phyloP scores from a whole-genome alignment of 1,140 invertebrate genomes.

The Solenopsis fugax region DNA sequence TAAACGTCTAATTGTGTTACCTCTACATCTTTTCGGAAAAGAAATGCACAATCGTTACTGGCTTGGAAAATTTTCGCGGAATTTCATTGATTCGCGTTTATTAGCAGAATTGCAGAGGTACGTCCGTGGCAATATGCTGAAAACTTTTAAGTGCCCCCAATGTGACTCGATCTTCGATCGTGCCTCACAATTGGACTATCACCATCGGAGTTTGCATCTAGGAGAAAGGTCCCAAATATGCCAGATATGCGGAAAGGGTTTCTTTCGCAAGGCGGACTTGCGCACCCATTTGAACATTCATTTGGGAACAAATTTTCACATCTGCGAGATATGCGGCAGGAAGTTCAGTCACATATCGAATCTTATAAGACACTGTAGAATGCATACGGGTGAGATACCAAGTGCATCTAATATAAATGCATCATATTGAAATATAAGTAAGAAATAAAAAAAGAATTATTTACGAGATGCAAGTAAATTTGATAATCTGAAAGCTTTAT shows the following conservation, averaged over 20 bases:
- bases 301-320: constrained; percentile 84
- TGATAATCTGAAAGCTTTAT: neutral
- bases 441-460: constrained; percentile 6
- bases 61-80: neutral
- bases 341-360: constrained; percentile 87
- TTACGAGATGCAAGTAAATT: neutral
- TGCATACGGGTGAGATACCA: constrained; percentile 82
- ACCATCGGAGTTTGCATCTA: constrained; percentile 81
- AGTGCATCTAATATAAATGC: neutral
- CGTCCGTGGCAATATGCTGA: constrained; percentile 70
- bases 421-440: neutral
- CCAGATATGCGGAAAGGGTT: constrained; percentile 83
- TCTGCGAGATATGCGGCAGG: constrained; percentile 85
- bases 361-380: constrained; percentile 85
- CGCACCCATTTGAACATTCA: constrained; percentile 86
- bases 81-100: neutral
- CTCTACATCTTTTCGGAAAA: neutral
- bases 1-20: neutral
- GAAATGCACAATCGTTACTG: neutral
- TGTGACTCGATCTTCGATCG: constrained; percentile 81
- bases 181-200: constrained; percentile 82
- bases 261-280: constrained; percentile 84
- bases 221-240: constrained; percentile 83
- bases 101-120: constrained; percentile 50
- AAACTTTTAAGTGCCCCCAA: constrained; percentile 79